A percentile compares a stretch with the other conserved stretches of the same genome.
phyloP scores from a whole-genome alignment of 2,888 invertebrate species.

The Lobophora halterata region DNA sequence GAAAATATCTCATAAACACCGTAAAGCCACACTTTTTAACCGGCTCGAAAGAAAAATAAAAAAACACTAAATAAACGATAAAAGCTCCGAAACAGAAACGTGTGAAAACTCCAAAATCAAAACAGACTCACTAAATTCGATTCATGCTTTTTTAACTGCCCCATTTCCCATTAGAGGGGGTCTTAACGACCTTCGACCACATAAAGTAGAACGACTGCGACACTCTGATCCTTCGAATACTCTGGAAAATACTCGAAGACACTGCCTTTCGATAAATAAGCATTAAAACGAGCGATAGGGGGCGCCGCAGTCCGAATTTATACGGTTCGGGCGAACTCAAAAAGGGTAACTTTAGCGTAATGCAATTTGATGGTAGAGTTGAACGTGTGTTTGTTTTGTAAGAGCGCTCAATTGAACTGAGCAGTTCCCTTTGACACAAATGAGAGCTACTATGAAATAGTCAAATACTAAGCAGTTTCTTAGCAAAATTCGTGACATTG shows the following conservation, averaged over 20 bases:
- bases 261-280: constrained; percentile 75
- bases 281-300: constrained; percentile 58
- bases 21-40: too few relatives aligned
- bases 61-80: constrained; percentile 18
- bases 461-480: too few relatives aligned
- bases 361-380: constrained; percentile 12
- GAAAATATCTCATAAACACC: too few relatives aligned
- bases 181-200: constrained; percentile 26
- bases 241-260: constrained; percentile 46
- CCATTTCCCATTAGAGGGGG: constrained; percentile 28
- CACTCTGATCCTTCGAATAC: constrained; percentile 69
- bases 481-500: too few relatives aligned
- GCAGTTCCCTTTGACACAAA: too few relatives aligned
- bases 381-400: constrained; percentile 2
- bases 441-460: too few relatives aligned
- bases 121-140: constrained; percentile 21
- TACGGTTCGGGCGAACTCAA: constrained; percentile 25
- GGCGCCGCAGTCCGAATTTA: constrained; percentile 33
- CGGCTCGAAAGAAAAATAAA: constrained; percentile 15
- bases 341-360: constrained; percentile 19
- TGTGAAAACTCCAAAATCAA: constrained; percentile 26
- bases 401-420: too few relatives aligned
- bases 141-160: constrained; percentile 26
- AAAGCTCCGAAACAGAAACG: constrained; percentile 19
- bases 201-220: constrained; percentile 63